Evolutionary conservation across 1,140 invertebrate genomes (phyloP), one percentile per base, ranked within the genome.

Genomic region (Leptinotarsa lineolata): DNA sequence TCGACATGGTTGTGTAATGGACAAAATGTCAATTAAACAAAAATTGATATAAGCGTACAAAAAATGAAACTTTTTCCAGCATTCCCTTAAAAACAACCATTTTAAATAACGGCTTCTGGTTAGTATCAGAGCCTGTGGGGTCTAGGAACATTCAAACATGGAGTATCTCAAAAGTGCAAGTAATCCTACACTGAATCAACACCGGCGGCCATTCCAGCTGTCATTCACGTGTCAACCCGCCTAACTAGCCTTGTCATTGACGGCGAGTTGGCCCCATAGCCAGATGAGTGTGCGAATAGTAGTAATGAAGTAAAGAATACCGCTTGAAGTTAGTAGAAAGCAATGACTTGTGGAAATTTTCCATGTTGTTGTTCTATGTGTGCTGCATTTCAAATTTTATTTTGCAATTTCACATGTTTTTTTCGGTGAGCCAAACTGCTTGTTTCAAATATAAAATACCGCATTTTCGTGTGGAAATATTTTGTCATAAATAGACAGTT

Each of bases 241-340:
- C 71, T 80, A 81, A 81, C 77, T 77, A 80, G 76, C 73, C 73
- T 74, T 76, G 77, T 81, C 80, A 81, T 78, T 80, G 77, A 77
- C 73, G 76, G 54, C 67, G 59, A 68, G 76, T 69, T 63, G 76
- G 54, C 68, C 73, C 74, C 68, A 77, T 75, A 71, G 78, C 66
- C 69, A 72, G 77, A 79, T 81, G 80, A 81, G 68, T 77, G 76
- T 81, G 80, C 80, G 74, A 80, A 81, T 79, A 77, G 77, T 77
- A 81, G 75, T 81, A 82, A 81, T 82, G 79, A 81, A 81, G 66
- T 70, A 81, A 80, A 81, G 79, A 74, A 71, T 39, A 58, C 20
- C 61, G 61, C 61, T 30, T 54, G 3, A 4, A 54, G 13, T 54
- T 15, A 54, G 48, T 39, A 39, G 8, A 39, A 8, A 39, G 8